Conservation (phyloP, 2,113 vertebrate species). For the Oreochromis tanganicae region DNA sequence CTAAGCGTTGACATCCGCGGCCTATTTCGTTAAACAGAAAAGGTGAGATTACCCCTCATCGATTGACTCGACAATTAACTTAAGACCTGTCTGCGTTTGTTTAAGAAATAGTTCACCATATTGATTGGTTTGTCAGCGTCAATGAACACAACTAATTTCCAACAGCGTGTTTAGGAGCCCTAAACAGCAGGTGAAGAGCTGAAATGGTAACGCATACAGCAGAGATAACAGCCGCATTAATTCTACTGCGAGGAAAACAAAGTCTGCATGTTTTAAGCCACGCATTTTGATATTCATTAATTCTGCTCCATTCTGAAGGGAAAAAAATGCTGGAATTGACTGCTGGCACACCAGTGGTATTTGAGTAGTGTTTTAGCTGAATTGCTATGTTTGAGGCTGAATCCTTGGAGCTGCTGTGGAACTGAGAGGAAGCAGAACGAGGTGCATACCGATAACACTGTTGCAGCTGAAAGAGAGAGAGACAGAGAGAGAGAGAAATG, state of each 20-base stretch:
- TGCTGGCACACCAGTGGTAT: slow-evolving; percentile 20
- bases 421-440: slow-evolving; percentile 49
- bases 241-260: not conserved
- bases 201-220: not conserved
- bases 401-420: slow-evolving; percentile 45
- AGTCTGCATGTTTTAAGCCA: not conserved
- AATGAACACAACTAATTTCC: slow-evolving; percentile 15
- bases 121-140: slow-evolving; percentile 37
- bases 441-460: slow-evolving; percentile 58
- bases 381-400: slow-evolving; percentile 52
- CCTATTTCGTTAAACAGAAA: not conserved
- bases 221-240: not conserved
- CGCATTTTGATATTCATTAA: slow-evolving; percentile 46
- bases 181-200: not conserved
- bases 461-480: slow-evolving; percentile 40
- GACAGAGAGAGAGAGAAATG: not conserved
- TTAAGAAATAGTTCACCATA: slow-evolving; percentile 7
- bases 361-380: slow-evolving; percentile 39
- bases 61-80: slow-evolving; percentile 13
- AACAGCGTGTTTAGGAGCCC: not conserved
- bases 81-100: not conserved
- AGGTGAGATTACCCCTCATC: not conserved
- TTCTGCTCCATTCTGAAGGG: slow-evolving; percentile 13
- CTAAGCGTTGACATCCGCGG: not conserved
- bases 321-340: slow-evolving; percentile 14